Evolutionary conservation across 1,140 invertebrate genomes (phyloP), one percentile per base, ranked within the genome.

Genomic region (Holcopasites calliopsidis): DNA sequence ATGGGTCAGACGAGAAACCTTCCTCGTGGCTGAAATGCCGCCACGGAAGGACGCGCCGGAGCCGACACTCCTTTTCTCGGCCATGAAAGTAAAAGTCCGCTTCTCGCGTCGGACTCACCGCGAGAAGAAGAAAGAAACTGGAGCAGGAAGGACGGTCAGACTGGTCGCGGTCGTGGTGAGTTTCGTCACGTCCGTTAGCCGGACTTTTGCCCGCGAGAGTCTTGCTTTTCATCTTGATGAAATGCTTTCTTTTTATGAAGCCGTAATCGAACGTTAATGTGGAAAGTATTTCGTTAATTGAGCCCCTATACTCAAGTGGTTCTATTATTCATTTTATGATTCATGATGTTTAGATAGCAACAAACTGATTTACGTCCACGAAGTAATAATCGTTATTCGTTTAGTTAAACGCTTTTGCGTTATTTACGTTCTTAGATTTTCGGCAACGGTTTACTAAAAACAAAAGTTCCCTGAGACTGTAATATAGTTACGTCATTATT

Each of bases 31-130:
- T 71, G 68, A 61, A 71, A 71, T 61, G 42, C 55, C 55, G 42
- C 16, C 11, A 18, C 44, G 69, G 69, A 72, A 62, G 69, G 69
- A 72, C 69, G 69, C 44, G 38, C 26, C 57, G 47, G 26, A 69
- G 47, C 65, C 60, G 38, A 44, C 47, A 35, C 74, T 52, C 52
- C 77, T 83, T 83, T 83, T 58, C 80, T 83, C 80, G 82, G 70
- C 82, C 81, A 72, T 70, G 81, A 84, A 61, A 74, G n/a, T 73
- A 74, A 55, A 68, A 55, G 52, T 69, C 16, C 18, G 42, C 42
- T 47, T 11, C 44, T 58, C 26, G 54, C 44, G 23, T 18, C 61
- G 11, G 7, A 16, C 26, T 16, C 0, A 6, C 8, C 7, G 71
- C 1, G 35, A 21, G 49, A 71, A 23, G 55, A 76, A 38, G 74